phyloP scores from a whole-genome alignment of 2,797 vertebrate species.

The Rhadinocentrus ornatus region DNA sequence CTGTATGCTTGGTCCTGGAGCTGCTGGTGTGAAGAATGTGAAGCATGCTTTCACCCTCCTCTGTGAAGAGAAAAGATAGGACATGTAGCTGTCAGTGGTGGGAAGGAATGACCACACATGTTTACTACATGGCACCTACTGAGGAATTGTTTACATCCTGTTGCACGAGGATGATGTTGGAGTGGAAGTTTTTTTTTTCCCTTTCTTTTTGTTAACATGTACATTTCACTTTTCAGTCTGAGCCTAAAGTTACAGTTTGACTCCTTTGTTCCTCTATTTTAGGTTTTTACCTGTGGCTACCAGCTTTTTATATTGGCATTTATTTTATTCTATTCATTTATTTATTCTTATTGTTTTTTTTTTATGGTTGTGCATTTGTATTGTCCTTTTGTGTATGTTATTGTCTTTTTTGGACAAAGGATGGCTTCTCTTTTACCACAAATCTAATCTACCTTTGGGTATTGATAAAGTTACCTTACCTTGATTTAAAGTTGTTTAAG shows the following conservation, averaged over 20 bases:
- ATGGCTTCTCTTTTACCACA: too few relatives aligned
- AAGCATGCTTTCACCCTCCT: conserved; percentile 77
- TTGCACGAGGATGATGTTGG: conserved; percentile 4
- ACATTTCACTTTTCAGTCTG: background rate
- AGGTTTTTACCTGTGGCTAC: too few relatives aligned
- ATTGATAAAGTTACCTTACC: too few relatives aligned
- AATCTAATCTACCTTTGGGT: too few relatives aligned
- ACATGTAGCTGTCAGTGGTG: conserved; percentile 56
- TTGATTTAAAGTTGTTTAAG: background rate
- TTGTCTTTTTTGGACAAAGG: too few relatives aligned
- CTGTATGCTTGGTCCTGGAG: conserved; percentile 45
- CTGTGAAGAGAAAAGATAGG: conserved; percentile 73
- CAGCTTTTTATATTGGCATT: too few relatives aligned
- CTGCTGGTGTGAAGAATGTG: conserved; percentile 79
- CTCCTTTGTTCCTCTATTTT: too few relatives aligned
- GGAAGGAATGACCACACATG: conserved; percentile 44
- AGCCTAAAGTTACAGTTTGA: background rate
- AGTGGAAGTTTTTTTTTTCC: background rate
- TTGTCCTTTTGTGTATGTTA: too few relatives aligned
- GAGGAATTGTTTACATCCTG: conserved; percentile 45
- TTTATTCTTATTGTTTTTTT: too few relatives aligned
- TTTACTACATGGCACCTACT: conserved; percentile 48
- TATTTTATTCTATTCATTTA: too few relatives aligned
- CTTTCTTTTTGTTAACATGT: background rate
- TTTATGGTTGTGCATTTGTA: too few relatives aligned